Percentiles rank a stretch among this genome's conserved stretches.
Evolutionary conservation across 2,797 vertebrate genomes (phyloP).

Genomic region (Echiichthys vipera): DNA sequence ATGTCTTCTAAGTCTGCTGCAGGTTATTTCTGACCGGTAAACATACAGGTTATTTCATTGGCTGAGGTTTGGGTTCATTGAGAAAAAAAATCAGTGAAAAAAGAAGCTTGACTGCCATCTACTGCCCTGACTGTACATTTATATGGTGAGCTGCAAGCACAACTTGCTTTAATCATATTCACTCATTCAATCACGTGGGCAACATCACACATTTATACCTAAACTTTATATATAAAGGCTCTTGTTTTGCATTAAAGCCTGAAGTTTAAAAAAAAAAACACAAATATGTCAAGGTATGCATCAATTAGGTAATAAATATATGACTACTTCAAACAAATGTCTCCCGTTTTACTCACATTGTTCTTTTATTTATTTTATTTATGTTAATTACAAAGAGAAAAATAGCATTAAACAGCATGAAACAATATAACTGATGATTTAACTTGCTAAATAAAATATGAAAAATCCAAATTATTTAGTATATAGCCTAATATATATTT

Average conservation of each 20-base stretch:
- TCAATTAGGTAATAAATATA: not conserved
- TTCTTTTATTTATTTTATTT: too few species aligned
- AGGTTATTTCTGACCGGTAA: not conserved
- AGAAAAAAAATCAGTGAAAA: not conserved
- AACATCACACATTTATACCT: not conserved
- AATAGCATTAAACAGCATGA: too few species aligned
- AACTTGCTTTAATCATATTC: not conserved
- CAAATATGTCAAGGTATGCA: not conserved
- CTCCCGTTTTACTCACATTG: not conserved
- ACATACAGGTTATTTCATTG: not conserved
- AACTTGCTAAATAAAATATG: not conserved
- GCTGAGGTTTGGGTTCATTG: not conserved
- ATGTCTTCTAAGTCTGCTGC: not conserved
- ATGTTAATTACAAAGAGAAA: not conserved
- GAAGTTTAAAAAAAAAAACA: not conserved
- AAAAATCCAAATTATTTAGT: not conserved
- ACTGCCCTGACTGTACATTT: not conserved
- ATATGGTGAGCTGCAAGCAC: not conserved
- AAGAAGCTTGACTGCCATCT: conserved; percentile 32
- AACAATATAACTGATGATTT: not conserved
- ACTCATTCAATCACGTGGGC: not conserved
- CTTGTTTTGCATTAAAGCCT: not conserved
- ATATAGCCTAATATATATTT: not conserved
- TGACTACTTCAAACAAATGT: not conserved
- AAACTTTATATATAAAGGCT: too few species aligned